Base-by-base conservation (phyloP, 2,113 vertebrate species). In the Anhinga anhinga region DNA sequence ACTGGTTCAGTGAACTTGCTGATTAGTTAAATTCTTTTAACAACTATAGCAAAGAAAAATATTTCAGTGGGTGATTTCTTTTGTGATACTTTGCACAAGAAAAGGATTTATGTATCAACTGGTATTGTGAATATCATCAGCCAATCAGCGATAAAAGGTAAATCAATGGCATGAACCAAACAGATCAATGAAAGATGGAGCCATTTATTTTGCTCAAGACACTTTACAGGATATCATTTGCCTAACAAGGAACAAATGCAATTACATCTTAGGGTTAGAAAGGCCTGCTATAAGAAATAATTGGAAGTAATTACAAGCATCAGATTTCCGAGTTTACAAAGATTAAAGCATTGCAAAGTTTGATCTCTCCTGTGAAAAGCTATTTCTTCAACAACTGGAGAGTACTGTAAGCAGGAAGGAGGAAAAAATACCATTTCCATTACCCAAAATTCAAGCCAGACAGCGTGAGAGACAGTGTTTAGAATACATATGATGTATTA, bases 121-220 rank as follows among this genome's bases (percentile, higher is more conserved):
- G 58, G 42, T 45, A 90, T 72, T 90, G 72, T 61, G 36, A 90
- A 83, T 78, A 85, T 82, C 79, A 95, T 94, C 90, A 83, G 49
- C 96, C 95, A 95, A 63, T 81, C 96, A 86, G 65, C 76, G 50
- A 82, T 82, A 91, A 94, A 91, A 95, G 59, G 71, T 42, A 83
- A 92, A 71, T 79, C 74, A 73, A 77, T 30, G 32, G 27, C 71
- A 72, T 76, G 36, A 52, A 17, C 53, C 36, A 47, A 62, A 86
- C 13, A 53, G 74, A 76, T 95, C 82, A 72, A 96, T 97, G 92
- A 95, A 87, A 92, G 81, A 96, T 66, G 85, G 63, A 82, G 38
- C 21, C 73, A 73, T 82, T 96, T 73, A 95, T 97, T 96, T 97
- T 72, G 30, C 76, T 52, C 40, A 85, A 92, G 82, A 72, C 92